Evolutionary conservation across 2,888 invertebrate genomes (phyloP), one percentile per base, ranked within the genome.

Genomic region (Erynnis tages): DNA sequence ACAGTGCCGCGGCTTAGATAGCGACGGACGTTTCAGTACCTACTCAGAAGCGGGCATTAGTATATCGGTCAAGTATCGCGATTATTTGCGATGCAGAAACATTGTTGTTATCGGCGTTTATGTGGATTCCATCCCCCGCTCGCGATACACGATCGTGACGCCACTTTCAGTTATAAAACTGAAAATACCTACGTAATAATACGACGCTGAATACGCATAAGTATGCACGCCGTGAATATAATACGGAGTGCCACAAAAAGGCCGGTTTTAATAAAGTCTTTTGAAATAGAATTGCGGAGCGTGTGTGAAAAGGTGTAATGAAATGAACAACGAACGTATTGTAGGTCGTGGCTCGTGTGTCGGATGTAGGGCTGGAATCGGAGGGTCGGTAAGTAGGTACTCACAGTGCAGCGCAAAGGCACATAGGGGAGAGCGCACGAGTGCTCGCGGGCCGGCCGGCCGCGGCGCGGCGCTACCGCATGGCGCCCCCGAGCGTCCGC

Each of bases 391-490:
- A 23, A 11, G 21, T 55, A 37, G 63, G 63, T 82, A 88, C 88
- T 89, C 67, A 88, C 90, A 84, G 78, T 83, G 85, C 81, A 84
- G 85, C 85, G 87, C 85, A 82, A 82, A 73, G 90, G 89, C 89
- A 85, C 90, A 90, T 89, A 82, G 88, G 88, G 87, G 85, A 84
- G 83, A 80, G 86, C 87, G 88, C 71, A 79, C 80, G 81, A 79
- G 77, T 69, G 71, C 60, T 69, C 76, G 82, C 78, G 77, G 81
- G 83, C 78, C 82, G 80, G 78, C 70, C 82, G 85, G 85, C 84
- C 77, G 79, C 82, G 77, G 78, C 81, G 72, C 76, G 79, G 78
- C 79, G 81, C 82, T 82, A 83, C 81, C 67, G 69, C 70, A 70
- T 67, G 64, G 62, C 67, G 69, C 66, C 73, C 69, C 68, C 68